These are phyloP conservation scores for Lasioglossum marginatum DNA, from an alignment of 2,888 invertebrate genomes.

Conservation along the genomic window DNA sequence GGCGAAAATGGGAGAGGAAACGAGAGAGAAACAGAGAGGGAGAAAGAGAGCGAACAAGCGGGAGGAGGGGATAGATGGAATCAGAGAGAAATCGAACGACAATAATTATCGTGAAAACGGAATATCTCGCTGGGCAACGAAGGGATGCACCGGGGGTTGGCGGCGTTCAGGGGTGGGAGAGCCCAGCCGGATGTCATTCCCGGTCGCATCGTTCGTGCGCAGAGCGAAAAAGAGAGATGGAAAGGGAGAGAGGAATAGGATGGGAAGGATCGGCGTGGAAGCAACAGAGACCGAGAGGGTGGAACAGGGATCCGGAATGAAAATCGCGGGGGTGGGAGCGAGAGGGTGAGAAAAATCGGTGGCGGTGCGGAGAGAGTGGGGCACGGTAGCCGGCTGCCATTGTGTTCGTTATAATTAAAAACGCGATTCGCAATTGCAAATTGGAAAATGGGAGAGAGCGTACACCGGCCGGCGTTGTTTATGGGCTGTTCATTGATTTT, in stretches of 20 bases:
- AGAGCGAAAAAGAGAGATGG: conserved; percentile 41
- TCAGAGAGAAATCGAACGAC: conserved; percentile 79
- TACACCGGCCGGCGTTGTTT: conserved; percentile 79
- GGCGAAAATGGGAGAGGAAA: conserved; percentile 7
- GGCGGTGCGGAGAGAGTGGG: conserved; percentile 15
- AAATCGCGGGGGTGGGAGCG: neutral
- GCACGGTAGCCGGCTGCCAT: conserved; percentile 77
- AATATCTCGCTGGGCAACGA: conserved; percentile 79
- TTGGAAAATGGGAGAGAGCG: conserved; percentile 83
- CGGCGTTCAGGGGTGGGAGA: conserved; percentile 72
- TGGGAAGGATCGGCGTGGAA: neutral
- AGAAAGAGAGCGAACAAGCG: conserved; percentile 12
- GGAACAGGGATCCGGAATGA: conserved; percentile 34
- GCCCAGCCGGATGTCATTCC: conserved; percentile 81
- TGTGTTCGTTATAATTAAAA: conserved; percentile 85
- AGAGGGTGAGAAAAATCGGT: conserved; percentile 49
- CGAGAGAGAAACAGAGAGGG: conserved; percentile 9
- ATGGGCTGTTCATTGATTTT: conserved; percentile 85
- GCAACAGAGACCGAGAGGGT: neutral
- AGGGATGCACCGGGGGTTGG: conserved; percentile 52
- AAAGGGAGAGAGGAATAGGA: conserved; percentile 29
- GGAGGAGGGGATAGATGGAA: conserved; percentile 47
- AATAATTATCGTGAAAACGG: conserved; percentile 83
- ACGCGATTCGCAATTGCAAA: conserved; percentile 85
- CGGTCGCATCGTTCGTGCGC: conserved; percentile 71